These are phyloP conservation scores for Rhizoglyphus robini DNA, from an alignment of 1,140 invertebrate genomes.

Conservation along the genomic window DNA sequence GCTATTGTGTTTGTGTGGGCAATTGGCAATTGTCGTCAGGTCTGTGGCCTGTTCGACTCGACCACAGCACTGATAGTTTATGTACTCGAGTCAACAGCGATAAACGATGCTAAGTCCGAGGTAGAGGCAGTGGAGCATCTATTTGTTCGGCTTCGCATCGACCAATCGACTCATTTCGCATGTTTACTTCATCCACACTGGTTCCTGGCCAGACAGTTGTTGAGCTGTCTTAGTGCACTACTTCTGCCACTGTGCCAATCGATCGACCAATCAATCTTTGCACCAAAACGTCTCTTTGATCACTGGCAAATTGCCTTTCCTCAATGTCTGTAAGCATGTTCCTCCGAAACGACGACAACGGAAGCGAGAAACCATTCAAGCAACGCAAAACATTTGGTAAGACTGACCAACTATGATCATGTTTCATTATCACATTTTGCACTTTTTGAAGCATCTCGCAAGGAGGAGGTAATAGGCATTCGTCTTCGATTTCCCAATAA, in stretches of 20 bases:
- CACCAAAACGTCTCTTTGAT: too few species aligned
- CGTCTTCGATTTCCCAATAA: conserved; percentile 39
- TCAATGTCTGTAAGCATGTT: conserved; percentile 3
- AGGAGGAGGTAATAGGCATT: conserved; percentile 38
- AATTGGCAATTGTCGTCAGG: not conserved
- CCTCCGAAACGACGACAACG: not conserved
- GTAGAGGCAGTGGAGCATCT: too few species aligned
- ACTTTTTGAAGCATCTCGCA: conserved; percentile 34
- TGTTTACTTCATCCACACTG: not conserved
- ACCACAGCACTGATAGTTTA: not conserved
- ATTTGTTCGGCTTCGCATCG: not conserved
- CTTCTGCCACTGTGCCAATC: too few species aligned
- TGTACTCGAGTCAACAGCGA: not conserved
- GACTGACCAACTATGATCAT: not conserved
- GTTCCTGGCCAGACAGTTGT: too few species aligned
- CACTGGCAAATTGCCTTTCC: too few species aligned
- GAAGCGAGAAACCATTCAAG: conserved; percentile 26
- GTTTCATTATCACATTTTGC: conserved; percentile 22
- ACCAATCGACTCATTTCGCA: not conserved
- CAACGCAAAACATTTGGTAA: conserved; percentile 29
- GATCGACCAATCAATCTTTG: too few species aligned
- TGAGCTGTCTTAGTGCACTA: too few species aligned
- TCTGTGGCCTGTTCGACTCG: not conserved
- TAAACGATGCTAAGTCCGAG: not conserved
- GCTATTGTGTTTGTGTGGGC: too few species aligned